Evolutionary conservation across 2,888 invertebrate genomes (phyloP).

Genomic region (Scaptomyza tumidula): DNA sequence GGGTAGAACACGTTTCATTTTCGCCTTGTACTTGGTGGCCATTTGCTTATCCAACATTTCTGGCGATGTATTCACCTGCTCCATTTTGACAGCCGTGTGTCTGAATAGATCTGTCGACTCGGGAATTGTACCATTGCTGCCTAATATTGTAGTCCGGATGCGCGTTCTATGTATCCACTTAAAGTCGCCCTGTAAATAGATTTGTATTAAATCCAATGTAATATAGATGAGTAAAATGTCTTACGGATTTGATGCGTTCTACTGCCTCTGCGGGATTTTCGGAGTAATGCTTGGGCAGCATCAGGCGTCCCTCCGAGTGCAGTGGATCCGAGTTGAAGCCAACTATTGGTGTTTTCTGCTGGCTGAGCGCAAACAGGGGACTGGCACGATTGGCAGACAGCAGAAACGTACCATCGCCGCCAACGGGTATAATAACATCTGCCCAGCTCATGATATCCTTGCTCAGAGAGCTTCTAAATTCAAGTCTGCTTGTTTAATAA

Average conservation of each 20-base stretch:
- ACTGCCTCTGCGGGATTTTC: slow-evolving; percentile 92
- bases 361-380: slow-evolving; percentile 83
- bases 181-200: slow-evolving; percentile 88
- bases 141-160: slow-evolving; percentile 93
- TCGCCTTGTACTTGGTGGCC: slow-evolving; percentile 82
- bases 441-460: slow-evolving; percentile 93
- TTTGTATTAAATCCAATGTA: background rate
- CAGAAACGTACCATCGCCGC: slow-evolving; percentile 99
- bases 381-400: slow-evolving; percentile 90
- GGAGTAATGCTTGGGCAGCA: slow-evolving; percentile 94
- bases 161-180: slow-evolving; percentile 95
- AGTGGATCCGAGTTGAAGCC: slow-evolving; percentile 98
- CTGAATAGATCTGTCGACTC: slow-evolving; percentile 85
- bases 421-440: slow-evolving; percentile 93
- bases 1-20: slow-evolving; percentile 89
- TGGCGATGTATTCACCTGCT: slow-evolving; percentile 81
- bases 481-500: slow-evolving; percentile 83
- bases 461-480: slow-evolving; percentile 84
- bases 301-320: slow-evolving; percentile 96
- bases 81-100: slow-evolving; percentile 82
- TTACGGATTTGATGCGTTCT: slow-evolving; percentile 90
- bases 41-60: slow-evolving; percentile 74
- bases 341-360: slow-evolving; percentile 93
- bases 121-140: slow-evolving; percentile 85
- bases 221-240: slow-evolving; percentile 23